Percentiles rank a stretch among this genome's conserved stretches.
Evolutionary conservation across 2,797 vertebrate genomes (phyloP).

Genomic region (Macrochelys suwanniensis): DNA sequence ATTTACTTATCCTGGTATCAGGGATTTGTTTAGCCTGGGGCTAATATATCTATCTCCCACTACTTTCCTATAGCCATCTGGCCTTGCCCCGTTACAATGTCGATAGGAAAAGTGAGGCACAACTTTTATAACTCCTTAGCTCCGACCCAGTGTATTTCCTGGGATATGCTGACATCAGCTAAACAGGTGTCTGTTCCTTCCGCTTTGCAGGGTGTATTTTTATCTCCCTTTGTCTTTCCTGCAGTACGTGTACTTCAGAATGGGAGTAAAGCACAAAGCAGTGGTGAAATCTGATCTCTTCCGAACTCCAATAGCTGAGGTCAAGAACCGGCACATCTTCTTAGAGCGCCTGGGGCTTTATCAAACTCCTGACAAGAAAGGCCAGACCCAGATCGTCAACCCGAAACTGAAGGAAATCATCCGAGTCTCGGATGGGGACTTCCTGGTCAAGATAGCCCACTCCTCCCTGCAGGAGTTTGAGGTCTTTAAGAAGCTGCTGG

Average conservation of each 20-base stretch:
- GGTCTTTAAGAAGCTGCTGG: conserved; percentile 89
- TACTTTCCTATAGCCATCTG: too few relatives aligned
- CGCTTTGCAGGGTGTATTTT: not conserved
- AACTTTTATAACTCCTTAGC: not conserved
- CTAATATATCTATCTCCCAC: too few relatives aligned
- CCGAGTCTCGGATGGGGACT: conserved; percentile 79
- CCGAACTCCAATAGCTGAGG: conserved; percentile 82
- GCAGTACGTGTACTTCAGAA: conserved; percentile 95
- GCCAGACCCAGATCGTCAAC: conserved; percentile 87
- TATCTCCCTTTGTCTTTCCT: not conserved
- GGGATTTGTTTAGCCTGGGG: too few relatives aligned
- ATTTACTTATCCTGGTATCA: too few relatives aligned
- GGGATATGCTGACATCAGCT: fast-evolving
- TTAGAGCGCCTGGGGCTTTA: conserved; percentile 92
- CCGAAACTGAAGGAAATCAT: conserved; percentile 88
- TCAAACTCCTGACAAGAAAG: conserved; percentile 92
- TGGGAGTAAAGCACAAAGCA: conserved; percentile 90
- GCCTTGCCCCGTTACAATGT: not conserved
- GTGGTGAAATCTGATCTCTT: conserved; percentile 88
- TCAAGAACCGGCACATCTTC: conserved; percentile 89
- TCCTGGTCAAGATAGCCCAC: conserved; percentile 82
- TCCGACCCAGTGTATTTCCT: not conserved
- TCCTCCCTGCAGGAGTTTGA: conserved; percentile 88
- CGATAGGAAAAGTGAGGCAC: too few relatives aligned
- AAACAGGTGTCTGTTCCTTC: not conserved